These are phyloP conservation scores for Atta texana DNA, from an alignment of 1,140 invertebrate species.

Conservation along the genomic window DNA sequence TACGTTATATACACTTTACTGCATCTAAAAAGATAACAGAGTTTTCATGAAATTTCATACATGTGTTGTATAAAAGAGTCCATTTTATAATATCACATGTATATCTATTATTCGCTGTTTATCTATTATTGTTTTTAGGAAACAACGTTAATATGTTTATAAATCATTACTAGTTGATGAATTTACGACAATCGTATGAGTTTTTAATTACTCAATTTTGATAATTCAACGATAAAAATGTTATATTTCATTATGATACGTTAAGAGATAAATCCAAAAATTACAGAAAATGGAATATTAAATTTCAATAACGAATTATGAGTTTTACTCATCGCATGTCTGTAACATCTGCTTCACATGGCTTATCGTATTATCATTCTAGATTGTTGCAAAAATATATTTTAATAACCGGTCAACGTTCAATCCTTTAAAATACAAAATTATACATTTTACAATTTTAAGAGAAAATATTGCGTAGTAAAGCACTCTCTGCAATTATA, in stretches of 20 bases:
- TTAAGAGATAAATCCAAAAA: slow-evolving; percentile 9
- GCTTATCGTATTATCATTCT: background rate
- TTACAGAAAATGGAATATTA: background rate
- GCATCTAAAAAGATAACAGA: background rate
- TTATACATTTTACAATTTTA: background rate
- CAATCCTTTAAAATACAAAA: slow-evolving; percentile 8
- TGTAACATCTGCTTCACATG: background rate
- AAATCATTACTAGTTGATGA: background rate
- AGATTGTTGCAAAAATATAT: background rate
- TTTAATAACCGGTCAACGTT: background rate
- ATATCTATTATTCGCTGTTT: background rate
- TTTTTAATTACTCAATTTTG: background rate
- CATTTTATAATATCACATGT: slow-evolving; percentile 2
- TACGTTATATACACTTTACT: background rate
- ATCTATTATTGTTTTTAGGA: background rate
- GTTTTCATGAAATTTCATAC: slow-evolving; percentile 6
- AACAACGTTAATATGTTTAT: background rate
- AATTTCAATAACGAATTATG: slow-evolving; percentile 24
- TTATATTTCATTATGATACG: background rate
- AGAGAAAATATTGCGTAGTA: background rate
- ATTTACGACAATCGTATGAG: background rate
- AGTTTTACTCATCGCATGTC: background rate
- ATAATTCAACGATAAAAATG: background rate
- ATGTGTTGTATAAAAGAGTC: background rate
- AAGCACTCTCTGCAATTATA: background rate